Conservation (phyloP, 1,140 invertebrate species). For the Cotesia glomerata region DNA sequence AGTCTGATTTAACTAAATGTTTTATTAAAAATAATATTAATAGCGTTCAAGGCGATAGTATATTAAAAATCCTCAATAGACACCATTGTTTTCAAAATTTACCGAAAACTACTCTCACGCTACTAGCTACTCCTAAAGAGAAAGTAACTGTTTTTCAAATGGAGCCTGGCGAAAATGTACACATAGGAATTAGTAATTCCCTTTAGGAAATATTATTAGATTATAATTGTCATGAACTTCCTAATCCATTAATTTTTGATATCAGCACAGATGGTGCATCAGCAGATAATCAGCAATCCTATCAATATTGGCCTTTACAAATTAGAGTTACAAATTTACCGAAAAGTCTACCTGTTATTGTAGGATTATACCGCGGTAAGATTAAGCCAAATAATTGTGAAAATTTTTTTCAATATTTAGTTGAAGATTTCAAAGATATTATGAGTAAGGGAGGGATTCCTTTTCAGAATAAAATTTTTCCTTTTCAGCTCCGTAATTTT, state of each 20-base stretch:
- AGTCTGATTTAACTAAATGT: no score
- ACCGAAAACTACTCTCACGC: not conserved
- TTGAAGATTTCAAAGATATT: conserved; percentile 11
- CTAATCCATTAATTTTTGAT: conserved; percentile 21
- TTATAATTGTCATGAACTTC: not conserved
- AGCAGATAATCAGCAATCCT: conserved; percentile 5
- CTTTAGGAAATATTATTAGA: conserved; percentile 7
- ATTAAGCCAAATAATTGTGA: conserved; percentile 12
- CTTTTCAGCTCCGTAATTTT: conserved; percentile 19
- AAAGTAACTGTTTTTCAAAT: not conserved
- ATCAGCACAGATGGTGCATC: conserved; percentile 29
- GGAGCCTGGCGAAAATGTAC: conserved; percentile 24
- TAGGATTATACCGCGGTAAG: conserved; percentile 31
- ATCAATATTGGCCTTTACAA: conserved; percentile 29
- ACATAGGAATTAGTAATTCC: conserved; percentile 18
- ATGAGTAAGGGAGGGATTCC: conserved; percentile 14
- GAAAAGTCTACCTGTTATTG: conserved; percentile 10
- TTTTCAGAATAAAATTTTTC: not conserved
- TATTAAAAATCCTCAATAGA: not conserved
- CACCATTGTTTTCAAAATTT: not conserved
- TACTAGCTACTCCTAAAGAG: conserved; percentile 23
- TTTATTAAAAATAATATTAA: no score
- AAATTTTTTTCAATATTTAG: conserved; percentile 20
- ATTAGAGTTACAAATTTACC: conserved; percentile 23
- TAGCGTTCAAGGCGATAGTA: not conserved